Evolutionary conservation across 2,888 invertebrate genomes (phyloP), one percentile per base, ranked within the genome.

Genomic region (Saturnia japonica): DNA sequence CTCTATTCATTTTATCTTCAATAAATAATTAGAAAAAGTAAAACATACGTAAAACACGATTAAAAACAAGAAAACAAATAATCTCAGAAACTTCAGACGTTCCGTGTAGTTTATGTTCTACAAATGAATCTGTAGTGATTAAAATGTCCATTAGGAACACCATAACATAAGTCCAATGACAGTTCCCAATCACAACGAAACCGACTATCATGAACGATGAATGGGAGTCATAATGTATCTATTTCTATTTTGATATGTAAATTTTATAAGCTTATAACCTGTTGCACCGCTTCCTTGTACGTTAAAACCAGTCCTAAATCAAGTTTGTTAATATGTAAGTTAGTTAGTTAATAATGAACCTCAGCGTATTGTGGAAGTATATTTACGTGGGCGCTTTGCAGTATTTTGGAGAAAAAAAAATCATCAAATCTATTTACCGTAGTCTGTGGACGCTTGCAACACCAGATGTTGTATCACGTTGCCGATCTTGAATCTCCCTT

Each of bases 171-270:
- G 51, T 25, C 40, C 66, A 70, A 67, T 43, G 42, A 54, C 66
- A 67, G 28, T 67, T 51, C n/a, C 40, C 54, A 43, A 42, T 70
- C 57, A 70, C 42, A 67, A 70, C 54, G 28, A 68, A 70, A 70
- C 51, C 62, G 54, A 68, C 72, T 47, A 60, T 70, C 51, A 62
- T 25, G 60, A n/a, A 69, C 70, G 76, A 74, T 76, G 69, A 71
- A 76, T 66, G 72, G 68, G 43, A 57, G 62, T 68, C 71, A 70
- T 69, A 70, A 69, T 69, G 34, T 70, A 67, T 68, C 69, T 70
- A 67, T 68, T 68, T 70, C 69, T 70, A 69, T 73, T 74, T 72
- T 73, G 71, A 74, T 74, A 76, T 76, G 74, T 67, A 73, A 76
- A 75, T 75, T 54, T 34, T 40, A 19, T 64, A n/a, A 57, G 40